Conservation (phyloP, 2,797 vertebrate genomes). For the Rhynchonycteris naso region DNA sequence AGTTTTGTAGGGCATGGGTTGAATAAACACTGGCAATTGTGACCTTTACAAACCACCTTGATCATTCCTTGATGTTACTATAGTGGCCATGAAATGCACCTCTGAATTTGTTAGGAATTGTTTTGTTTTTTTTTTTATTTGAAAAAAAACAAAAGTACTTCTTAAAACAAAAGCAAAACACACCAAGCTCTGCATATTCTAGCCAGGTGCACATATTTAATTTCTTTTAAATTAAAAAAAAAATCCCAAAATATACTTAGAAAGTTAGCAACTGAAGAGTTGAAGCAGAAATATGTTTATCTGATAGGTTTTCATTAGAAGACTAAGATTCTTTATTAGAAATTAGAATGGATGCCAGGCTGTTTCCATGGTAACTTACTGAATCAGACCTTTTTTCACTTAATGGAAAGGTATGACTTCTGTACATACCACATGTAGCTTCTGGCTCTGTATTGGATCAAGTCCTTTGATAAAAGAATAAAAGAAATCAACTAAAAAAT, state of each 20-base stretch:
- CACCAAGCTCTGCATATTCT: not conserved
- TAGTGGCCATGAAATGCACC: not conserved
- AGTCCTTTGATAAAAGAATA: conserved; percentile 65
- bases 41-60: not conserved
- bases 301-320: conserved; percentile 55
- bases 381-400: conserved; percentile 38
- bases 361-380: conserved; percentile 61
- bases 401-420: conserved; percentile 65
- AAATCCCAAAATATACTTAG: not conserved
- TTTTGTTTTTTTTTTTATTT: not conserved
- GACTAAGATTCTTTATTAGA: conserved; percentile 41
- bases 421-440: conserved; percentile 53
- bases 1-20: not conserved
- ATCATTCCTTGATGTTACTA: not conserved
- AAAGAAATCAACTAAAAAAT: conserved; percentile 57
- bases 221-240: conserved; percentile 1
- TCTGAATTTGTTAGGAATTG: not conserved
- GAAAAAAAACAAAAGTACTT: not conserved
- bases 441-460: conserved; percentile 42
- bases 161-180: not conserved
- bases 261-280: not conserved
- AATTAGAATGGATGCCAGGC: conserved; percentile 24
- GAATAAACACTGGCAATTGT: not conserved
- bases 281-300: not conserved
- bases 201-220: not conserved